Base-by-base conservation (phyloP, 2,888 invertebrate species). In the Meiosimyza decipiens region DNA sequence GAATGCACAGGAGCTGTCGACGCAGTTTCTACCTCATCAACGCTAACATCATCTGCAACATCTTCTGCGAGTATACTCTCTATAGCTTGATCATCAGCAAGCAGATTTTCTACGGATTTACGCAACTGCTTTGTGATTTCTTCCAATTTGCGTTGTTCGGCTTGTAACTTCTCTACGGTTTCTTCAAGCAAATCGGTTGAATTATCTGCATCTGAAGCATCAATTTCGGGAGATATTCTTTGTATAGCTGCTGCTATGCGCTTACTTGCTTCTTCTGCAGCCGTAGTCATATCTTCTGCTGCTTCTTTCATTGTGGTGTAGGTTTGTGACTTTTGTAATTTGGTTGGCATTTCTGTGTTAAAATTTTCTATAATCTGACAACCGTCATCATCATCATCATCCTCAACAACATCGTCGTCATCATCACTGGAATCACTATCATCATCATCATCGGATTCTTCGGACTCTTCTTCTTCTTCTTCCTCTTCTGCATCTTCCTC, bases 301-400 rank as follows among this genome's bases (percentile, higher is more conserved):
- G 82, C 82, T 62, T 84, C 80, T 65, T 82, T 79, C 73, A 84
- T 83, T 28, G 84, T 78, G 64, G 79, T 84, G 73, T 81, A 84
- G 0, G 85, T 85, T 75, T 84, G 82, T 12, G 83, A 84, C 76
- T 82, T 82, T 78, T 84, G 85, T 15, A 85, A 77, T 71, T 84
- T 80, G 16, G 77, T 28, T 71, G 69, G 82, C 52, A 76, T 81
- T 67, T 67, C 75, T 12, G 84, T 83, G 72, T 86, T 87, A 69
- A 86, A 86, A 83, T 87, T 87, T 80, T 83, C 83, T 77, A 85
- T 87, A 47, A 87, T 85, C 78, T 85, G 82, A 68, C 87, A 87
- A 63, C 82, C 83, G 77, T 87, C 86, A 51, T 84, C 82, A 74
- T 74, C 74, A 11, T 81, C 82, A 71, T 81, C 80, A 71, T 81